phyloP scores from a whole-genome alignment of 2,113 vertebrate species.

The Rana temporaria region DNA sequence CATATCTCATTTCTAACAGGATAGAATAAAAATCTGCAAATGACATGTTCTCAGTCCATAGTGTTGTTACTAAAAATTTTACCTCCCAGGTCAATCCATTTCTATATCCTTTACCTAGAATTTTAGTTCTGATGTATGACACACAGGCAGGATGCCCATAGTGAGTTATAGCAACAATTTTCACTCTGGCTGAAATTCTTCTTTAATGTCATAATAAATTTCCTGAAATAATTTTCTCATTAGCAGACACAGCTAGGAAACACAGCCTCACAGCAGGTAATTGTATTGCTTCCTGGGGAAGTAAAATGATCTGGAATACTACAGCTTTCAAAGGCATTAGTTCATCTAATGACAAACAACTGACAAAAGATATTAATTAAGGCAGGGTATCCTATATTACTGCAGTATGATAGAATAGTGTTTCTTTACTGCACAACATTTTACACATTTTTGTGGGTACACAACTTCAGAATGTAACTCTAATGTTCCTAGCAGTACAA shows the following conservation, averaged over 20 bases:
- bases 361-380: background rate
- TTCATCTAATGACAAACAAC: constrained; percentile 31
- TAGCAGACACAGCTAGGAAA: constrained; percentile 42
- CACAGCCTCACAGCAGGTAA: constrained; percentile 43
- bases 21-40: background rate
- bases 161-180: constrained; percentile 35
- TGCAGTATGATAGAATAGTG: too few species aligned
- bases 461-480: too few species aligned
- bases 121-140: constrained; percentile 34
- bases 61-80: background rate
- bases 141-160: constrained; percentile 7
- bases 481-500: too few species aligned
- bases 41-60: background rate
- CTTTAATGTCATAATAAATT: constrained; percentile 40
- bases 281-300: constrained; percentile 31
- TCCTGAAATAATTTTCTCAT: constrained; percentile 46
- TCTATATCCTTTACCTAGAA: background rate
- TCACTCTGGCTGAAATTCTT: constrained; percentile 23
- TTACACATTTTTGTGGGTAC: too few species aligned
- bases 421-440: too few species aligned
- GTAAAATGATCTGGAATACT: constrained; percentile 32
- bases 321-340: constrained; percentile 20
- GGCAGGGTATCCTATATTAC: too few species aligned
- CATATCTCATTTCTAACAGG: too few species aligned
- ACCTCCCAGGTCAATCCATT: background rate